These are phyloP conservation scores for Acanthoscelides obtectus DNA, from an alignment of 2,888 invertebrate species.

Conservation along the genomic window DNA sequence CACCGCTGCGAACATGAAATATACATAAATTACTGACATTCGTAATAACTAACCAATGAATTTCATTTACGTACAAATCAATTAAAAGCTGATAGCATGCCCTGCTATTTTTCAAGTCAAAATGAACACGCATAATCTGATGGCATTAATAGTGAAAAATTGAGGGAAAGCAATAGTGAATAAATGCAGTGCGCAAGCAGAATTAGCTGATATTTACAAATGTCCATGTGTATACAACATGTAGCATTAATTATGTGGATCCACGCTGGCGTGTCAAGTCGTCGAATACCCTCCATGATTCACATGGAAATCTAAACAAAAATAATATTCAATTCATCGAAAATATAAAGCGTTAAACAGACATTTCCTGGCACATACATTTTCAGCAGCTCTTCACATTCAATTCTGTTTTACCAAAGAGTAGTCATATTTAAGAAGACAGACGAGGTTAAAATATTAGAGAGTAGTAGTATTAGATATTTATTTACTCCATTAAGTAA, in stretches of 20 bases:
- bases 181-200: constrained; percentile 12
- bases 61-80: neutral
- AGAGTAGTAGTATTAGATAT: no score
- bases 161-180: constrained; percentile 30
- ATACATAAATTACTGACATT: neutral
- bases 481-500: no score
- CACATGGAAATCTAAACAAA: neutral
- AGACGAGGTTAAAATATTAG: no score
- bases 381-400: no score
- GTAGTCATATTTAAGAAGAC: no score
- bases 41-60: neutral
- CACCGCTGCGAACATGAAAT: neutral
- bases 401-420: no score
- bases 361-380: no score
- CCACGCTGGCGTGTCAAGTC: neutral
- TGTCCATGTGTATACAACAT: neutral
- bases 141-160: constrained; percentile 27
- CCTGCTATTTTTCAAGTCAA: neutral
- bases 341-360: neutral
- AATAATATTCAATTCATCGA: neutral
- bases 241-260: neutral
- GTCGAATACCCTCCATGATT: neutral
- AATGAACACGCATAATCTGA: constrained; percentile 25
- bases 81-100: neutral
- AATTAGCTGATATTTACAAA: neutral